Conservation (phyloP, 2,888 invertebrate genomes). For the Sipha maydis region DNA sequence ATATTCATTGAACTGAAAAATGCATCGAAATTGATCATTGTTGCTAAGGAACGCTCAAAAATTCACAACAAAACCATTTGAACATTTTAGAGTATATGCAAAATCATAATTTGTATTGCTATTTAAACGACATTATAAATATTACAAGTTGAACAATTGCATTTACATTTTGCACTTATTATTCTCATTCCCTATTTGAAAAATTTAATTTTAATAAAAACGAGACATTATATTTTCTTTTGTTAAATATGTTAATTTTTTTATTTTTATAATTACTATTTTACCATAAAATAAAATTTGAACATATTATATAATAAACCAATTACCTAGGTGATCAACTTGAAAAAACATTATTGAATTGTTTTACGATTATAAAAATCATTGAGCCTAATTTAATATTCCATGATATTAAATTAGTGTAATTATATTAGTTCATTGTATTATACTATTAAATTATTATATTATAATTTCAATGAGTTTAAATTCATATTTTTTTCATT, state of each 20-base stretch:
- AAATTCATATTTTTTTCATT: neutral
- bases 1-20: conserved; percentile 10
- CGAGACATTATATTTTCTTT: neutral
- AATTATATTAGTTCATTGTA: no score
- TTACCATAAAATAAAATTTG: neutral
- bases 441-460: no score
- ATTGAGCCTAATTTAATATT: neutral
- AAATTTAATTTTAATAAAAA: no score
- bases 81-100: neutral
- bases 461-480: neutral
- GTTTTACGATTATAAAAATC: neutral
- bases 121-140: neutral
- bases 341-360: neutral
- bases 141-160: neutral
- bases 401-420: neutral
- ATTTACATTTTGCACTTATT: neutral
- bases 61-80: conserved; percentile 17
- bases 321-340: neutral
- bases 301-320: neutral
- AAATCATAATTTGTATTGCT: neutral
- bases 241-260: neutral
- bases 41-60: conserved; percentile 33
- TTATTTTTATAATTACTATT: neutral
- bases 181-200: neutral
- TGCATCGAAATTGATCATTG: conserved; percentile 8